Conservation (phyloP, 1,140 invertebrate species). For the Brachionus paranguensis region DNA sequence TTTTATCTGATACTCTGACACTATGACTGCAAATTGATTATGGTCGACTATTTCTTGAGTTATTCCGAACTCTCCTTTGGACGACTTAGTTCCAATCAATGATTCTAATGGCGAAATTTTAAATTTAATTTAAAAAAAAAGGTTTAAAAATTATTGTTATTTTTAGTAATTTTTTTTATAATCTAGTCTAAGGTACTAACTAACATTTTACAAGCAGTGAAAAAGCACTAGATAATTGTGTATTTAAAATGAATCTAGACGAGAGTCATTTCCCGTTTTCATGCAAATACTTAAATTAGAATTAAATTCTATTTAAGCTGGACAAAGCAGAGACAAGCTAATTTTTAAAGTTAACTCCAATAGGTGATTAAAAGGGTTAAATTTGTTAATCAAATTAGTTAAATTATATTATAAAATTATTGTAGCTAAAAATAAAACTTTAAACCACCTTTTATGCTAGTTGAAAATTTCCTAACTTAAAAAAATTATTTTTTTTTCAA, state of each 20-base stretch:
- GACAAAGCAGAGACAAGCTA: neutral
- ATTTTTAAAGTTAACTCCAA: neutral
- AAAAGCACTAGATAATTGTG: neutral
- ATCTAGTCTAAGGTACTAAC: neutral
- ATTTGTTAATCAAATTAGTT: neutral
- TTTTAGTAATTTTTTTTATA: too few relatives aligned
- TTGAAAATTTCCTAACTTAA: slow-evolving; percentile 7
- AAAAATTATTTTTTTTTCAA: neutral
- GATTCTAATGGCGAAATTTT: neutral
- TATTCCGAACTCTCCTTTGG: neutral
- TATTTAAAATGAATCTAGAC: neutral
- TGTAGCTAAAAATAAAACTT: neutral
- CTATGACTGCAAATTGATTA: slow-evolving; percentile 82
- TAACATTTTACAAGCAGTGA: neutral
- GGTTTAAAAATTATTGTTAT: too few relatives aligned
- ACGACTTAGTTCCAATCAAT: slow-evolving; percentile 14
- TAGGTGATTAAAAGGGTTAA: neutral
- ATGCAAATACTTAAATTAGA: neutral
- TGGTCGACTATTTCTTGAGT: slow-evolving; percentile 49
- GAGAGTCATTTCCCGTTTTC: neutral
- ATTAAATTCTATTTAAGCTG: neutral
- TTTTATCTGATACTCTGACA: slow-evolving; percentile 87
- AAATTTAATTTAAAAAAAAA: neutral
- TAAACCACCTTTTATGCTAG: neutral
- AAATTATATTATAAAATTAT: neutral